Base-by-base conservation (phyloP, 2,797 vertebrate genomes). In the Sandelia bainsii region DNA sequence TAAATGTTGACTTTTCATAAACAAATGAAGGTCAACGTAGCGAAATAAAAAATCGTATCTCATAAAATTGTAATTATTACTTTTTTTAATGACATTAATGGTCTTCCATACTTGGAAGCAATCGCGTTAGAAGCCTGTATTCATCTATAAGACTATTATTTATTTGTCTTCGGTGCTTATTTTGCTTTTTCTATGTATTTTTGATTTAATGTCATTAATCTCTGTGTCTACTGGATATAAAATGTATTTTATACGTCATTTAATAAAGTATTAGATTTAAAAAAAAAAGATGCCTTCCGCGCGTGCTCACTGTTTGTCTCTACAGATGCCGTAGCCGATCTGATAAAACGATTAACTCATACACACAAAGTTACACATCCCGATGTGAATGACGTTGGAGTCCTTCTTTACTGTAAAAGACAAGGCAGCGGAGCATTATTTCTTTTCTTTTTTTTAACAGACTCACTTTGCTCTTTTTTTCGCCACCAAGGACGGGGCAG, bases 261-360 rank as follows among this genome's bases (percentile, higher is more conserved):
- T 7, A 46, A 60, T 60, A 60, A 60, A 46, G 62, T 22, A n/a
- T n/a, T 56, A 57, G 8, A 16, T 6, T 16, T 60, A 27, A 34
- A 14, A 56, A 66, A 27, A 34, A 14, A 56, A 88, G 61, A 85
- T 77, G 84, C 52, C 80, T 87, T 84, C 84, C 67, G 84, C 83
- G 80, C 85, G 82, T 68, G 42, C 78, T 27, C 80, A 62, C 17
- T 45, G 11, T 61, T 44, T 25, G n/a, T 56, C 46, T 63, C 16
- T 48, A 57, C 23, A 53, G 59, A 75, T n/a, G 73, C 69, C 44
- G 56, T 50, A 32, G 6, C 27, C 27, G 66, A 34, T 75, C 80
- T 62, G 56, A 77, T 80, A 57, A 86, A 82, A 70, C 81, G 62
- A 72, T 44, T 58, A 1, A 49, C 23, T 49, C 10, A 8, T 1